Percentiles rank a stretch among this genome's conserved stretches.
Evolutionary conservation across 1,140 invertebrate species (phyloP).

Genomic region (Ceratina calcarata): DNA sequence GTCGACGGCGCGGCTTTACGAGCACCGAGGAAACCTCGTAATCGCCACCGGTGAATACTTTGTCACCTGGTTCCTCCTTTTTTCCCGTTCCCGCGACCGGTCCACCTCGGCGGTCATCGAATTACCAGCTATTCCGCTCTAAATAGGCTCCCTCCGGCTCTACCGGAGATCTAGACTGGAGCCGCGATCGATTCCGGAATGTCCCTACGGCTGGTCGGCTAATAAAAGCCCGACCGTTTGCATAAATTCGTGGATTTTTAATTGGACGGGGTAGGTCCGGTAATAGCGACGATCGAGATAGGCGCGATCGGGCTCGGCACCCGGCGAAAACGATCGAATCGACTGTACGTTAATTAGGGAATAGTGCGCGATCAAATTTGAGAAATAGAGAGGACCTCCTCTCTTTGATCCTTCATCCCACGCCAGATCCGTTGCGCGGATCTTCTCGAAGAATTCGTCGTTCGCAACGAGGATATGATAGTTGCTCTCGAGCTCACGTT

Average conservation of each 20-base stretch:
- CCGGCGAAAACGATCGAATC: conserved; percentile 42
- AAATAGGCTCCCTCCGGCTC: conserved; percentile 19
- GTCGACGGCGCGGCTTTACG: conserved; percentile 49
- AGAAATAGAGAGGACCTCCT: conserved; percentile 10
- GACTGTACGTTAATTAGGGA: conserved; percentile 54
- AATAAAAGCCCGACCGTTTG: conserved; percentile 57
- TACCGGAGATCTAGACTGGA: no score
- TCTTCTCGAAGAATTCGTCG: no score
- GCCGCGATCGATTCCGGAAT: conserved; percentile 54
- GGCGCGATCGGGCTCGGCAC: conserved; percentile 40
- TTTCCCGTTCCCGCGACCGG: neutral
- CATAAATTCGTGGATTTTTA: conserved; percentile 66
- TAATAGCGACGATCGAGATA: conserved; percentile 54
- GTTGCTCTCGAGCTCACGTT: neutral
- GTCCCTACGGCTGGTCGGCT: conserved; percentile 13
- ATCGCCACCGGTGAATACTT: conserved; percentile 56
- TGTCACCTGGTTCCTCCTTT: conserved; percentile 48
- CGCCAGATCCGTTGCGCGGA: no score
- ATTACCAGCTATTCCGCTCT: conserved; percentile 51
- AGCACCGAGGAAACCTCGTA: conserved; percentile 46
- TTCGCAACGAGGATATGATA: neutral
- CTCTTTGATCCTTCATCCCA: no score
- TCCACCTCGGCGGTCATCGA: conserved; percentile 40
- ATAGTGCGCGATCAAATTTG: conserved; percentile 43
- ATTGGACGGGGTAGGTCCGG: conserved; percentile 54